Evolutionary conservation across 2,888 invertebrate species (phyloP).

Genomic region (Hypolimnas misippus): DNA sequence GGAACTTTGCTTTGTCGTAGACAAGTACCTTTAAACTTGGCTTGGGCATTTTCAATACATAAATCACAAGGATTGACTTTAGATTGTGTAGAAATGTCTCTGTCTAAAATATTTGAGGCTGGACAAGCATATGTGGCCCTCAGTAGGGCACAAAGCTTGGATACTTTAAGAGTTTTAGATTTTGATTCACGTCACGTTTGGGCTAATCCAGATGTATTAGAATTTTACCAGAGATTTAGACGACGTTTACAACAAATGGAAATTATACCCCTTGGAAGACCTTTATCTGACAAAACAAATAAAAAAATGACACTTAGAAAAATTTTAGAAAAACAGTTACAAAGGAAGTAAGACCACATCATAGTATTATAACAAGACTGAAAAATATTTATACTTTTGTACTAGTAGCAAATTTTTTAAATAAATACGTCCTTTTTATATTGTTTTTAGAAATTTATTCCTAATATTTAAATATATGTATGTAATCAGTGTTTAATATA

Average conservation of each 20-base stretch:
- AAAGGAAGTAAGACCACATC: constrained; percentile 51
- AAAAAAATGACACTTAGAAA: constrained; percentile 72
- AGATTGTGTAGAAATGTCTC: constrained; percentile 97
- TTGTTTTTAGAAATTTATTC: background rate
- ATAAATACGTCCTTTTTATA: background rate
- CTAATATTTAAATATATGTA: background rate
- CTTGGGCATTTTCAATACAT: constrained; percentile 99
- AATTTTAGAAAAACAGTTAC: constrained; percentile 71
- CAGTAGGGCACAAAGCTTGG: constrained; percentile 94
- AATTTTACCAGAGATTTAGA: constrained; percentile 90
- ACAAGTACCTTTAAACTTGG: constrained; percentile 95
- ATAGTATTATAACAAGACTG: background rate
- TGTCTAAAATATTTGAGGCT: constrained; percentile 95
- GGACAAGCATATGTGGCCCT: constrained; percentile 98
- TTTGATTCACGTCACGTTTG: constrained; percentile 94
- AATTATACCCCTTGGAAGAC: constrained; percentile 85
- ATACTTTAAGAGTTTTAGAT: constrained; percentile 93
- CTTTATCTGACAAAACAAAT: constrained; percentile 70
- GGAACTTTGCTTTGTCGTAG: constrained; percentile 81
- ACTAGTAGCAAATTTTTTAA: background rate
- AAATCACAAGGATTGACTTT: constrained; percentile 97
- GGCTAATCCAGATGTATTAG: constrained; percentile 92
- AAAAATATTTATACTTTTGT: constrained; percentile 5
- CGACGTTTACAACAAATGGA: constrained; percentile 86
- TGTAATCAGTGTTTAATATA: constrained; percentile 3